Evolutionary conservation across 1,140 invertebrate genomes (phyloP).

Genomic region (Metaphire vulgaris): DNA sequence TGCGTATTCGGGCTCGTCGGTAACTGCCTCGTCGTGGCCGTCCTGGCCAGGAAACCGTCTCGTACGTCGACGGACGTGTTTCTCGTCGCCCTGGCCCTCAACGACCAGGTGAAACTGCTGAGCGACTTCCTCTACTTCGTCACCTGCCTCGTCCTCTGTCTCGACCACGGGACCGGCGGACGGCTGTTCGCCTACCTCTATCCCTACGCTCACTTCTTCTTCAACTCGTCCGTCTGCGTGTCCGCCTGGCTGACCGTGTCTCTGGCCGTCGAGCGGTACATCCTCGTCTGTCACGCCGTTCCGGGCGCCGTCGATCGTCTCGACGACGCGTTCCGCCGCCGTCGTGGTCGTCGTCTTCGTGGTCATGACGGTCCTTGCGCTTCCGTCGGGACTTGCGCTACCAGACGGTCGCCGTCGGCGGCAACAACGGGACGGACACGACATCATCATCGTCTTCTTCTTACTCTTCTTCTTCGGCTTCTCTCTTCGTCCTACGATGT

Average conservation of each 20-base stretch:
- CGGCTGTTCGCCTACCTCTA: constrained; percentile 41
- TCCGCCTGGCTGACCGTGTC: constrained; percentile 89
- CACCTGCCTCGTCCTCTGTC: constrained; percentile 54
- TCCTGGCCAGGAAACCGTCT: constrained; percentile 65
- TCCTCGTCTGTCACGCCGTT: constrained; percentile 91
- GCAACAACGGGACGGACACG: constrained; percentile 29
- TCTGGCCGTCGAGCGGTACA: constrained; percentile 83
- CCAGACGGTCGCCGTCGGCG: constrained; percentile 31
- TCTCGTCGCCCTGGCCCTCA: constrained; percentile 66
- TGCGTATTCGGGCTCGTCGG: constrained; percentile 65
- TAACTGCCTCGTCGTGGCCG: constrained; percentile 65
- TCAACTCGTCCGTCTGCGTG: constrained; percentile 41
- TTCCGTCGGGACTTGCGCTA: constrained; percentile 44
- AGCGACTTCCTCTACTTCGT: constrained; percentile 64
- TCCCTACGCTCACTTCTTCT: constrained; percentile 47
- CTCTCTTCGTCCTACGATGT: constrained; percentile 31
- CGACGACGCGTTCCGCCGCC: constrained; percentile 45
- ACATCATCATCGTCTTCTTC: too few species aligned
- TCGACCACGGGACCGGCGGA: constrained; percentile 34
- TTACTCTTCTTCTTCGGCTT: too few species aligned
- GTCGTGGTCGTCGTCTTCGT: constrained; percentile 35
- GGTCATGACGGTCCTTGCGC: constrained; percentile 37
- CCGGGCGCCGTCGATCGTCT: constrained; percentile 75
- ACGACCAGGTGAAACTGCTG: constrained; percentile 66
- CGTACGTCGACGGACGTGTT: constrained; percentile 67